phyloP scores from a whole-genome alignment of 1,140 invertebrate species.

The Trissolcus basalis region DNA sequence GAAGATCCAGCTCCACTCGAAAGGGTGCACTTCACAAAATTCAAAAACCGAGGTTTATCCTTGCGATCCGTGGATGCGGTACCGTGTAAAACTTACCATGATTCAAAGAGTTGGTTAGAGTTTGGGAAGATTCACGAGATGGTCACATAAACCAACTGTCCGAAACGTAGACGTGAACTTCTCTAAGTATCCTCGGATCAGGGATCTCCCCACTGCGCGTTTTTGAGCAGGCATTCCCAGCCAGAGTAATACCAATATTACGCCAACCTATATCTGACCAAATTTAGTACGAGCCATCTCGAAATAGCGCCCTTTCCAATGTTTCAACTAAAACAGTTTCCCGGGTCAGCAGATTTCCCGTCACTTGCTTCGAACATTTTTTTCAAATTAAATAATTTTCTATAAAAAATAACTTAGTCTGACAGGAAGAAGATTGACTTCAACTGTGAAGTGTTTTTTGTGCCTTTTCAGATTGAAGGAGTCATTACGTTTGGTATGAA shows the following conservation, averaged over 20 bases:
- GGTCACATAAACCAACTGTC: conserved; percentile 75
- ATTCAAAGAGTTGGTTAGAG: conserved; percentile 61
- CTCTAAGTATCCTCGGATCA: conserved; percentile 73
- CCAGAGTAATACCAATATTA: conserved; percentile 62
- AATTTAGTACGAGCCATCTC: conserved; percentile 75
- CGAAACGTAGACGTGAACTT: conserved; percentile 72
- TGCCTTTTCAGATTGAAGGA: too few species aligned
- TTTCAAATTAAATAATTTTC: conserved; percentile 17
- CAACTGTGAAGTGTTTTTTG: too few species aligned
- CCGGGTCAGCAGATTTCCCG: conserved; percentile 41
- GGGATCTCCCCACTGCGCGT: conserved; percentile 64
- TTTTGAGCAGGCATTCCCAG: conserved; percentile 64
- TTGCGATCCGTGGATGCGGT: too few species aligned
- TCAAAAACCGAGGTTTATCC: not conserved
- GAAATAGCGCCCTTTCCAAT: conserved; percentile 60
- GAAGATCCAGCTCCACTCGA: not conserved
- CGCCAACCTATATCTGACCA: conserved; percentile 72
- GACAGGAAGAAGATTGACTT: too few species aligned
- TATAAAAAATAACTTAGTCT: too few species aligned
- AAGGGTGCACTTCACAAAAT: conserved; percentile 1
- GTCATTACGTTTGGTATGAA: too few species aligned
- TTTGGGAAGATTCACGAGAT: conserved; percentile 68
- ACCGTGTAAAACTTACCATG: conserved; percentile 66
- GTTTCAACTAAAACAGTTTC: conserved; percentile 51
- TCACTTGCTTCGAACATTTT: conserved; percentile 19